Conservation (phyloP, 2,888 invertebrate species). For the Miltochrista miniata region DNA sequence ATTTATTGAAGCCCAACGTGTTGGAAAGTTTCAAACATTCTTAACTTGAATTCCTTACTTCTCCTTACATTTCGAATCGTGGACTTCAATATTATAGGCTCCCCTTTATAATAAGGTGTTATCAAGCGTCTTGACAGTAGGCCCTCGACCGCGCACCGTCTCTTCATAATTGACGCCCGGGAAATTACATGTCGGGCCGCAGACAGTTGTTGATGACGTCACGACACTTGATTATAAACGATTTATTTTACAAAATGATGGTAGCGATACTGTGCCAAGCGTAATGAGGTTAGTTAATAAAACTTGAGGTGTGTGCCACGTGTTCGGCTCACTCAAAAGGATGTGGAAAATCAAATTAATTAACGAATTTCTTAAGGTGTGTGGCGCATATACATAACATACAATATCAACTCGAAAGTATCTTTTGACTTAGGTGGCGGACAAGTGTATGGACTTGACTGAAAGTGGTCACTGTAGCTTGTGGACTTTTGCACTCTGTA, state of each 20-base stretch:
- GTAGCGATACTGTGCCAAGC: constrained; percentile 30
- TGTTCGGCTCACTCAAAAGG: background rate
- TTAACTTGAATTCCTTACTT: constrained; percentile 5
- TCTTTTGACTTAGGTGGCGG: too few relatives aligned
- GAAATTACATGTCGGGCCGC: constrained; percentile 80
- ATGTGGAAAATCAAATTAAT: background rate
- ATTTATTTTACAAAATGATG: constrained; percentile 75
- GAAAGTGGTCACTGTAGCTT: too few relatives aligned
- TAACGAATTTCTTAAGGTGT: too few relatives aligned
- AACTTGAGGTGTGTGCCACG: constrained; percentile 16
- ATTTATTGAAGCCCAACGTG: background rate
- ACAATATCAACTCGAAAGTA: too few relatives aligned
- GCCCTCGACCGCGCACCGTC: constrained; percentile 64
- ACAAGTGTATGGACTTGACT: too few relatives aligned
- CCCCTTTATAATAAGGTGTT: constrained; percentile 62
- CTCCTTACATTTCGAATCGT: constrained; percentile 26
- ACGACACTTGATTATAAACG: constrained; percentile 80
- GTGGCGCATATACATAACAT: too few relatives aligned
- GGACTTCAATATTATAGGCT: constrained; percentile 31
- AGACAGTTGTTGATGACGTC: constrained; percentile 83
- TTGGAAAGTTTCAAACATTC: background rate
- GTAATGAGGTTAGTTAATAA: constrained; percentile 32
- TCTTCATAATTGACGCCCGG: constrained; percentile 80
- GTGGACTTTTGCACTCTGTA: too few relatives aligned
- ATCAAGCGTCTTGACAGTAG: constrained; percentile 69